Percentiles rank a stretch among this genome's conserved stretches.
Evolutionary conservation across 2,888 invertebrate species (phyloP).

Genomic region (Cerceris ruficornis): DNA sequence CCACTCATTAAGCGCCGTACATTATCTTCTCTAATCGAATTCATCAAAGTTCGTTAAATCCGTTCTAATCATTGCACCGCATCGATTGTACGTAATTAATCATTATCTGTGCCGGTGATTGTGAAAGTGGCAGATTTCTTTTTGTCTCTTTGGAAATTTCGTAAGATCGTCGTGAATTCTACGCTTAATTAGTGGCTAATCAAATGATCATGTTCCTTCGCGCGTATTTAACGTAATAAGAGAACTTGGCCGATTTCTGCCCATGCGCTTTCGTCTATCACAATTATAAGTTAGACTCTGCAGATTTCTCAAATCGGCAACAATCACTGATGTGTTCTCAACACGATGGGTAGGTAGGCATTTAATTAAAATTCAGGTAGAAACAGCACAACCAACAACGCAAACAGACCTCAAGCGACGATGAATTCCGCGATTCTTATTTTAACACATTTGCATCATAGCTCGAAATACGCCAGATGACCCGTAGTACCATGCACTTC

Average conservation of each 20-base stretch:
- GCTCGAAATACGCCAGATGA: too few relatives aligned
- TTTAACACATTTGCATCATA: too few relatives aligned
- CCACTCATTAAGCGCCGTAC: not conserved
- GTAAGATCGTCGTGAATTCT: too few relatives aligned
- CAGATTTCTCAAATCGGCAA: constrained; percentile 51
- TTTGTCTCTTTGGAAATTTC: too few relatives aligned
- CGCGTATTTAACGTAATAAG: not conserved
- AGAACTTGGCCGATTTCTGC: constrained; percentile 25
- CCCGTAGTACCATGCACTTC: too few relatives aligned
- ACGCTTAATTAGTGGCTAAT: too few relatives aligned
- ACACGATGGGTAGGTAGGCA: constrained; percentile 44
- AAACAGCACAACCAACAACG: constrained; percentile 55
- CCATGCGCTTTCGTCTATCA: constrained; percentile 58
- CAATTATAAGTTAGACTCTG: constrained; percentile 63
- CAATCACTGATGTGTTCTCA: constrained; percentile 44
- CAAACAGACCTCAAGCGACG: constrained; percentile 39
- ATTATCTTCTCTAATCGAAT: constrained; percentile 2
- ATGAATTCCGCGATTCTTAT: not conserved
- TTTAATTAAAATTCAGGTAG: constrained; percentile 40
- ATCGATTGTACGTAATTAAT: too few relatives aligned
- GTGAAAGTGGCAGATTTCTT: too few relatives aligned
- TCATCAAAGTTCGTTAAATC: too few relatives aligned
- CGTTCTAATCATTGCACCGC: too few relatives aligned
- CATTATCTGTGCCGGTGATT: too few relatives aligned
- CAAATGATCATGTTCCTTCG: not conserved